Evolutionary conservation across 2,113 vertebrate genomes (phyloP), one percentile per base, ranked within the genome.

Genomic region (Neopipo cinnamomea): DNA sequence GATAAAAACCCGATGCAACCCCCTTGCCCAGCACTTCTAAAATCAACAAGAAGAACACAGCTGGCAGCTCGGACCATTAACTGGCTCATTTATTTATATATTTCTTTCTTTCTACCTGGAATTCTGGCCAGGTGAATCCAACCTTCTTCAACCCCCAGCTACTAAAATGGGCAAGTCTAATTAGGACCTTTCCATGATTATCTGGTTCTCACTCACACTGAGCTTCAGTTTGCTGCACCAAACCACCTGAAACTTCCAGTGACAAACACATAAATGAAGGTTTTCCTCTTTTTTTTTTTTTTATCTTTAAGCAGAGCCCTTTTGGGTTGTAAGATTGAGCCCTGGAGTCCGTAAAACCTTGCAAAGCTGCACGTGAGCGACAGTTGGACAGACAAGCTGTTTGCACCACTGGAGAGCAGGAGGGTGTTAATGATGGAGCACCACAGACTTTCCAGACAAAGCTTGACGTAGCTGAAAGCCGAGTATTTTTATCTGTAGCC

Each of bases 401-500:
- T 41, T 35, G 53, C 44, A 56, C 22, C 52, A 6, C 2, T 30
- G 65, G 9, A 30, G 77, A 68, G 7, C 39, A 39, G 66, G 19
- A 35, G 2, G 24, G 39, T 11, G 41, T 23, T 37, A 47, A 62
- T 0, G 66, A 58, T 5, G 35, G 12, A 59, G 65, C 30, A 9
- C 5, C 41, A 20, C 49, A 65, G 67, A 46, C 37, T 22, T 77
- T 35, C 67, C 8, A 67, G 83, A 70, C 79, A 30, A 44, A 72
- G 52, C 15, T 19, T 11, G 78, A 39, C 31, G 3, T 46, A 44
- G 78, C 76, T 62, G 79, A 91, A 65, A 92, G 80, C 41, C 4
- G 50, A 87, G 52, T 74, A 81, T 87, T 92, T 95, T 92, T 86
- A 89, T 89, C 84, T 74, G 50, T 66, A 91, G 95, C 89, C 91